phyloP scores from a whole-genome alignment of 1,140 invertebrate species.

The Drosophila ambigua region DNA sequence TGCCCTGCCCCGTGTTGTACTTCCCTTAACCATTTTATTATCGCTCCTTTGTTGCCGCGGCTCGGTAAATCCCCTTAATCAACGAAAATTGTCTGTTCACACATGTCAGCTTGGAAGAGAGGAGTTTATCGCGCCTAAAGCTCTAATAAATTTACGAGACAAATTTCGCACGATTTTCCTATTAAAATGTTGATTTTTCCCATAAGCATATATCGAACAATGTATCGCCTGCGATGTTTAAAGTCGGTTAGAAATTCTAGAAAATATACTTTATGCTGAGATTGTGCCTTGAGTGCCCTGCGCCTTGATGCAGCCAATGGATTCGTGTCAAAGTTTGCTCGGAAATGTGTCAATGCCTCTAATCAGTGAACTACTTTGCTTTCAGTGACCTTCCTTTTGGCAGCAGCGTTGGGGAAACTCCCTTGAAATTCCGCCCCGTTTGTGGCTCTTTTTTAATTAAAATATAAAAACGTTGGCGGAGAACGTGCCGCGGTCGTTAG shows the following conservation, averaged over 20 bases:
- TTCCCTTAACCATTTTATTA: slow-evolving; percentile 59
- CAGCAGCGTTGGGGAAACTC: neutral
- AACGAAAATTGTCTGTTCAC: slow-evolving; percentile 73
- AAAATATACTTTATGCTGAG: neutral
- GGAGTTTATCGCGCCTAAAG: slow-evolving; percentile 39
- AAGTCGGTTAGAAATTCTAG: neutral
- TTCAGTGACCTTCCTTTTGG: neutral
- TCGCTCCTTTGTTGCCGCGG: slow-evolving; percentile 20
- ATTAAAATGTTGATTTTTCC: slow-evolving; percentile 64
- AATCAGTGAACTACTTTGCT: slow-evolving; percentile 47
- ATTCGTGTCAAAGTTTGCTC: neutral
- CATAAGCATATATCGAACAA: slow-evolving; percentile 2
- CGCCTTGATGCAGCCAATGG: neutral
- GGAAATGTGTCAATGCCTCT: slow-evolving; percentile 13
- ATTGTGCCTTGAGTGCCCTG: neutral
- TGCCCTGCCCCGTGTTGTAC: neutral
- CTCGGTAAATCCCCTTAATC: slow-evolving; percentile 67
- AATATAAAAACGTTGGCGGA: slow-evolving; percentile 68
- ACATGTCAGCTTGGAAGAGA: slow-evolving; percentile 54
- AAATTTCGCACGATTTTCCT: slow-evolving; percentile 57
- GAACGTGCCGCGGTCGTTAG: slow-evolving; percentile 81
- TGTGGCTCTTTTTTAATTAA: slow-evolving; percentile 74
- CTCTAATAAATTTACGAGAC: slow-evolving; percentile 77
- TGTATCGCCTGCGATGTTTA: neutral
- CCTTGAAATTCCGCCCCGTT: neutral